Percentiles rank a stretch among this genome's conserved stretches.
These are phyloP conservation scores for Callionymus lyra DNA, from an alignment of 2,113 vertebrate species.

Conservation along the genomic window DNA sequence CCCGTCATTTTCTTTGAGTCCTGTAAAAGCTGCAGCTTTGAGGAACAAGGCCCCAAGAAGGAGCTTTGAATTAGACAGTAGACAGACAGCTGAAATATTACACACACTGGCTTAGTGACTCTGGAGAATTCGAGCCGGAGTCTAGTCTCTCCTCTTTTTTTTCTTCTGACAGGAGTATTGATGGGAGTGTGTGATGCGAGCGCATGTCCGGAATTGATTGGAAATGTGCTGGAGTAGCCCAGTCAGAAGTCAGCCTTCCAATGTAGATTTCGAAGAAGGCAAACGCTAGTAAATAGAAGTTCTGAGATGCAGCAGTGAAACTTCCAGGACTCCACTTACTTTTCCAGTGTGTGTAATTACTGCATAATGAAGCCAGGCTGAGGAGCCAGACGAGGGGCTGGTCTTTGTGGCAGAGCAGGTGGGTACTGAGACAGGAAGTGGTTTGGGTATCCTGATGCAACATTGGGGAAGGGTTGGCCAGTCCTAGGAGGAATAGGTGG, in stretches of 20 bases:
- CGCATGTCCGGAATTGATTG: constrained; percentile 18
- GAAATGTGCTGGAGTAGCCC: constrained; percentile 28
- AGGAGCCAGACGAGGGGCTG: constrained; percentile 71
- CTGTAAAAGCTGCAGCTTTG: constrained; percentile 6
- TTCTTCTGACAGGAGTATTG: constrained; percentile 16
- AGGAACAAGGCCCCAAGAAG: constrained; percentile 15
- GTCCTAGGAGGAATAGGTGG: constrained; percentile 80
- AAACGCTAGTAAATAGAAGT: constrained; percentile 10
- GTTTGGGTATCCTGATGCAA: constrained; percentile 64
- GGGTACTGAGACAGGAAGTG: constrained; percentile 73
- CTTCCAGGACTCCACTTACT: constrained; percentile 20
- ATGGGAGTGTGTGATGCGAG: constrained; percentile 12
- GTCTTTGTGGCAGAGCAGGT: constrained; percentile 79
- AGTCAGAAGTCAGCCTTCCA: constrained; percentile 14
- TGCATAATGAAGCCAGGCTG: constrained; percentile 93
- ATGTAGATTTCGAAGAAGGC: constrained; percentile 36
- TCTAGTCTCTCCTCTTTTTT: background rate
- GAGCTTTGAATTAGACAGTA: constrained; percentile 10
- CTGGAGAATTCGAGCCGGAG: background rate
- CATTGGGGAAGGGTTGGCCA: constrained; percentile 58
- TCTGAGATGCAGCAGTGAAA: constrained; percentile 29
- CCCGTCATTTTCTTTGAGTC: constrained; percentile 5
- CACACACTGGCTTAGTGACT: too few species aligned
- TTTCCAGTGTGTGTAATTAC: constrained; percentile 51
- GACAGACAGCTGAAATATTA: constrained; percentile 25